Base-by-base conservation (phyloP, 2,797 vertebrate species). In the Falco concolor region DNA sequence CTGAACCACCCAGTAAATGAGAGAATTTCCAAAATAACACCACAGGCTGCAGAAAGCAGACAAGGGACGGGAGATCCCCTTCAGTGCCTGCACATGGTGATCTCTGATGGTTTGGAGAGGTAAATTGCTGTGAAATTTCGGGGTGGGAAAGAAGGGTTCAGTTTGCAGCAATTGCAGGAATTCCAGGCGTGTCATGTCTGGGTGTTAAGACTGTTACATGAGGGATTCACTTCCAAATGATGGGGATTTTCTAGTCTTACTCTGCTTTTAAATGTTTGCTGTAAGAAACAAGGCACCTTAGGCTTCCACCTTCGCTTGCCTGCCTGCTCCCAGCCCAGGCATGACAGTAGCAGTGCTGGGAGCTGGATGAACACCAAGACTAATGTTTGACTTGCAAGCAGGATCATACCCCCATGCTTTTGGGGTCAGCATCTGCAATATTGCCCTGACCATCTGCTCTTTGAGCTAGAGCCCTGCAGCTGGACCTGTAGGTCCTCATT, bases 1-100 rank as follows among this genome's bases (percentile, higher is more conserved):
- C 38, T 9, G 49, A 95, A 87, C 96, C 91, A 74, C 94, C 86
- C 88, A 95, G 81, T 82, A 96, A 95, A 95, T 74, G 90, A 95
- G 87, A 68, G 70, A 91, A 95, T 95, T 92, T 80, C 93, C 45
- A 94, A 85, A 96, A 96, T 87, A 95, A 78, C 93, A 75, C 53
- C 0, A 0, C 38, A 19, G 75, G 86, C 88, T 76, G 85, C 81
- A 79, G 74, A 90, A 79, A 64, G 63, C 69, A 53, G 70, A 44
- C 59, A 27, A 44, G 50, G 40, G 18, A 38, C 1, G 4, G 88
- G 59, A 88, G 90, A 87, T 84, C 44, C 78, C 82, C 84, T 63
- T 69, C 5, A 0, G 36, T 53, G 70, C 70, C 56, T 87, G 67
- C 68, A 77, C 59, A 47, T 5, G 56, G 84, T 47, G 84, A 95